Evolutionary conservation across 2,797 vertebrate genomes (phyloP), one percentile per base, ranked within the genome.

Genomic region (Rhynchonycteris naso): DNA sequence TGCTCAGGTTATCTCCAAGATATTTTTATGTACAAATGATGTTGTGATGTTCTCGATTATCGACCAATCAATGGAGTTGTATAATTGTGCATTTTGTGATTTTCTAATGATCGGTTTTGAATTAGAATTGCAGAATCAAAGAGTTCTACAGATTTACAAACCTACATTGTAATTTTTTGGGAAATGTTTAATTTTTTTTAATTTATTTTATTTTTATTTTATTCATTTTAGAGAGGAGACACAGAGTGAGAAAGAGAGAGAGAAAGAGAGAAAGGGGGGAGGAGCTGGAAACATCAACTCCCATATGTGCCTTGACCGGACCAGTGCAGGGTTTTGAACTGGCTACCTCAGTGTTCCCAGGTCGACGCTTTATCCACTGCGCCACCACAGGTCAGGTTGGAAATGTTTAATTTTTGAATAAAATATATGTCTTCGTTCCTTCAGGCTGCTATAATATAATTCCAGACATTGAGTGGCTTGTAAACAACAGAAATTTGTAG

Each of bases 381-480:
- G n/a, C n/a, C n/a, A n/a, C n/a, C n/a, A n/a, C n/a, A n/a, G n/a
- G n/a, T n/a, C n/a, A n/a, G n/a, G n/a, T n/a, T n/a, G 30, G 50
- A 33, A 85, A 82, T 35, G 65, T 76, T 86, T 65, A 35, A 43
- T 69, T 93, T 95, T 68, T 83, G 5, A 82, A 84, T 93, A 43
- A 80, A 72, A 43, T 80, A 19, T 6, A 50, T 8, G 4, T 43
- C 63, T 84, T 26, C 4, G 28, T 84, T 26, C 10, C 13, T 84
- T 14, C 4, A 13, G 22, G 80, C 71, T 43, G 38, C 43, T 68
- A 0, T 43, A n/a, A 83, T 12, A 16, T 35, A 28, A 50, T 58
- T 2, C 22, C 16, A 35, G 78, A 68, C 19, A 26, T 52, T 10
- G 21, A 75, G 79, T 4, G 43, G 43, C n/a, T 83, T 59, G 26